Evolutionary conservation across 23 tunicate genomes (phyloP).

Genomic region (Ascidia mentula): DNA sequence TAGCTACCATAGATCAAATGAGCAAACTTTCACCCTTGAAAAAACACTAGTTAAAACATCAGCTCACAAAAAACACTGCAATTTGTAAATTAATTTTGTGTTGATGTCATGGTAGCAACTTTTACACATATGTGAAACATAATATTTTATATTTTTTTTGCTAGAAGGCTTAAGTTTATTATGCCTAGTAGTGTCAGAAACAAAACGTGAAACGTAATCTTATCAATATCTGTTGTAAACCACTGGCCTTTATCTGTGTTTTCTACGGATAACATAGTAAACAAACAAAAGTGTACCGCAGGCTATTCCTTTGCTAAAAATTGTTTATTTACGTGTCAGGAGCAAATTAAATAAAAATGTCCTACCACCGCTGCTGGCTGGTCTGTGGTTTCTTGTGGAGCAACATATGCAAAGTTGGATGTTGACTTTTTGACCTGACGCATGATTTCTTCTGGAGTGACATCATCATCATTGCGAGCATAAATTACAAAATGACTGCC

Average conservation of each 20-base stretch:
- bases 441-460: slow-evolving; percentile 86
- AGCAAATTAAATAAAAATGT: neutral
- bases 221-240: too few relatives aligned
- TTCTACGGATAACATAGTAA: too few relatives aligned
- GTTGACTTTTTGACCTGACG: slow-evolving; percentile 59
- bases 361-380: slow-evolving; percentile 56
- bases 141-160: too few relatives aligned
- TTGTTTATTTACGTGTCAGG: neutral
- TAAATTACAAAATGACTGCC: slow-evolving; percentile 70
- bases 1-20: neutral
- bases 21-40: neutral
- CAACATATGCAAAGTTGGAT: slow-evolving; percentile 67
- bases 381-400: slow-evolving; percentile 40
- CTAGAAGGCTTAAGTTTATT: too few relatives aligned
- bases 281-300: too few relatives aligned
- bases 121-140: too few relatives aligned
- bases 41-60: neutral
- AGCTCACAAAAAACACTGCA: neutral
- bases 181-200: too few relatives aligned
- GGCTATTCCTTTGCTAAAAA: too few relatives aligned
- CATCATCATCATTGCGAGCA: slow-evolving; percentile 92
- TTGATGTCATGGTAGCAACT: too few relatives aligned
- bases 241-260: too few relatives aligned
- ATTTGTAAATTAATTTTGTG: too few relatives aligned
- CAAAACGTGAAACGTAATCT: too few relatives aligned